Percentiles rank a stretch among this genome's conserved stretches.
These are phyloP conservation scores for Phataginus tetradactyla DNA, from an alignment of 2,797 vertebrate species.

Conservation along the genomic window DNA sequence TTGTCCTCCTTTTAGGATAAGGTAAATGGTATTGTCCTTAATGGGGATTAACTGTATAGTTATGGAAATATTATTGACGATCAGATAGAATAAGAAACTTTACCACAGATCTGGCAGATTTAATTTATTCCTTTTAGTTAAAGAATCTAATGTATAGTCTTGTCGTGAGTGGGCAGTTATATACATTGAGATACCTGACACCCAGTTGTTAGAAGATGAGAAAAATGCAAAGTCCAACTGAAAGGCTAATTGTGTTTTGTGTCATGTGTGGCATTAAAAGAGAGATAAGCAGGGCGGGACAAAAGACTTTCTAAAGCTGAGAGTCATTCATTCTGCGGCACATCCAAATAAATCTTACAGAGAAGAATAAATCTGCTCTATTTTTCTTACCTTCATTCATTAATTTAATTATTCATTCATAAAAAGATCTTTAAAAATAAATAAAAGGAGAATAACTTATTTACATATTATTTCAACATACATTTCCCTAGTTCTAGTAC, in stretches of 20 bases:
- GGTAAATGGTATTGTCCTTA: neutral
- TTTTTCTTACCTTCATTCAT: constrained; percentile 24
- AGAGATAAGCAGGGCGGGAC: neutral
- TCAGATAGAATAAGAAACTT: constrained; percentile 33
- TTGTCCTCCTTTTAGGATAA: neutral
- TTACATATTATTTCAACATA: neutral
- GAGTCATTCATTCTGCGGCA: neutral
- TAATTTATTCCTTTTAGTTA: constrained; percentile 70
- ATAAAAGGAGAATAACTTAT: neutral
- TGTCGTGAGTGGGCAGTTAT: constrained; percentile 65
- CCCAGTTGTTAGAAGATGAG: constrained; percentile 70
- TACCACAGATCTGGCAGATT: constrained; percentile 16
- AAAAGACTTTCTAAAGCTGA: neutral
- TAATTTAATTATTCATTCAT: neutral
- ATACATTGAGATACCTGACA: constrained; percentile 66
- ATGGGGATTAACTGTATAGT: neutral
- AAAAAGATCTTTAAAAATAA: constrained; percentile 25
- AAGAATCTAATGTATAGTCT: constrained; percentile 67
- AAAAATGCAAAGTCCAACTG: constrained; percentile 59
- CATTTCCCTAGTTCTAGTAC: neutral
- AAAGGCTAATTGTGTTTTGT: constrained; percentile 73
- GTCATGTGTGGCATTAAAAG: constrained; percentile 27
- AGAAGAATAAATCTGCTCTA: neutral
- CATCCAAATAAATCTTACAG: neutral
- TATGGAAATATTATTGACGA: constrained; percentile 31